phyloP scores from a whole-genome alignment of 2,113 vertebrate genomes.

The Neodontobutis hainanensis region DNA sequence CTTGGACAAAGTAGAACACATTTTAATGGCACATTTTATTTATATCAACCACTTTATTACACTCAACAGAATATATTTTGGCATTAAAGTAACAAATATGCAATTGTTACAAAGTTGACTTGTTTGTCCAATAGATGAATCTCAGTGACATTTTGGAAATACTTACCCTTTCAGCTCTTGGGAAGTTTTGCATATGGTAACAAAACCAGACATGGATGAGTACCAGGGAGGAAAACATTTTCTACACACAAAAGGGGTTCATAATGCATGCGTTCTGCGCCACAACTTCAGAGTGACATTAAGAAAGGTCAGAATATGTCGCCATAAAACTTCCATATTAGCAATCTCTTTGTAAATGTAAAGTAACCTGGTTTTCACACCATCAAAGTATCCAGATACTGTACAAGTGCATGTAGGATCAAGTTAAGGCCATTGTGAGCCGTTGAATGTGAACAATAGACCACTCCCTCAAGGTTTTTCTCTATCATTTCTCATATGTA shows the following conservation, averaged over 20 bases:
- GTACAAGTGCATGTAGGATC: neutral
- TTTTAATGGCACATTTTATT: too few relatives aligned
- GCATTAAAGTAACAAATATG: neutral
- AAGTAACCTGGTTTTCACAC: neutral
- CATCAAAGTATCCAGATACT: neutral
- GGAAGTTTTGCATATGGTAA: slow-evolving; percentile 3
- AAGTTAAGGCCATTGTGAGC: neutral
- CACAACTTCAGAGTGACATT: slow-evolving; percentile 5
- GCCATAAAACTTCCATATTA: slow-evolving; percentile 1
- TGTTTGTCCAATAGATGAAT: slow-evolving; percentile 8
- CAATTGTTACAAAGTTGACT: neutral
- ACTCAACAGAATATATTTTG: neutral
- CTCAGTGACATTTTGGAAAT: slow-evolving; percentile 3
- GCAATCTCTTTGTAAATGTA: neutral
- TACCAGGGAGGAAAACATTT: neutral
- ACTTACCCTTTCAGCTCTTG: slow-evolving; percentile 2
- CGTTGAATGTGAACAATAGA: neutral
- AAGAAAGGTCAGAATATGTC: slow-evolving; percentile 20
- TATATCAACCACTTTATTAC: neutral
- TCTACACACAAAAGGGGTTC: neutral
- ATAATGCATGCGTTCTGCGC: slow-evolving; percentile 4
- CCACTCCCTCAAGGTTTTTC: neutral
- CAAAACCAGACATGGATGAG: slow-evolving; percentile 7
- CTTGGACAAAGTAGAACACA: neutral
- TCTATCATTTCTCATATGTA: neutral